These are phyloP conservation scores for Lethocerus indicus DNA, from an alignment of 1,140 invertebrate genomes.

Conservation along the genomic window DNA sequence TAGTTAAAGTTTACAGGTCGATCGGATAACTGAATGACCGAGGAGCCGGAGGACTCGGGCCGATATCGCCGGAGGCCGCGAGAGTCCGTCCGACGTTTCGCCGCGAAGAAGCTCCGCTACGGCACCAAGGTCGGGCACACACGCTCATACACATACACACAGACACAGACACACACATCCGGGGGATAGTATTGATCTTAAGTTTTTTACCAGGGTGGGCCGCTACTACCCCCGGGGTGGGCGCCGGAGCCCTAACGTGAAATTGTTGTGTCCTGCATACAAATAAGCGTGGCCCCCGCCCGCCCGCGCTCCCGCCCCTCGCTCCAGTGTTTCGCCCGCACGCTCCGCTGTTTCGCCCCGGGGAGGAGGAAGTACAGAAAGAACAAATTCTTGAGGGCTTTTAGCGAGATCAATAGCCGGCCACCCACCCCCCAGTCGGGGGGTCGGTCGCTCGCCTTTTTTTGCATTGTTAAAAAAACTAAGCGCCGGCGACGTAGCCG, in stretches of 20 bases:
- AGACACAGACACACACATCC: too few species aligned
- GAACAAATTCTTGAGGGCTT: slow-evolving; percentile 14
- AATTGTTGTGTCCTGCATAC: slow-evolving; percentile 21
- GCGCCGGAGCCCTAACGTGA: slow-evolving; percentile 18
- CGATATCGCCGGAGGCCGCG: too few species aligned
- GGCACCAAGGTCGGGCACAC: too few species aligned
- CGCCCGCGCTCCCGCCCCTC: background rate
- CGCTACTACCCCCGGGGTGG: background rate
- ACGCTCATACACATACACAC: too few species aligned
- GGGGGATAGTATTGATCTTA: slow-evolving; percentile 20
- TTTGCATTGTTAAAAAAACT: background rate
- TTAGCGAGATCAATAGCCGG: slow-evolving; percentile 12
- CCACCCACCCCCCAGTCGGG: background rate
- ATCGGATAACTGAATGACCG: too few species aligned
- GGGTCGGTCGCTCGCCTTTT: background rate
- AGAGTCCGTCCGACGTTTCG: too few species aligned
- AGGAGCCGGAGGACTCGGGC: too few species aligned
- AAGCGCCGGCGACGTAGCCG: too few species aligned
- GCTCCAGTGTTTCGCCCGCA: slow-evolving; percentile 1
- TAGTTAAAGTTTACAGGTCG: too few species aligned
- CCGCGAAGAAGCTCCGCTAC: too few species aligned
- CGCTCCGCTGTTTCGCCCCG: background rate
- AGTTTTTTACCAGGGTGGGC: slow-evolving; percentile 16
- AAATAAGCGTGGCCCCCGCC: slow-evolving; percentile 17
- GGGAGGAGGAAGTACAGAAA: slow-evolving; percentile 1